Conservation (phyloP, 2,888 invertebrate genomes). For the Sinodicranocentrus sp. region DNA sequence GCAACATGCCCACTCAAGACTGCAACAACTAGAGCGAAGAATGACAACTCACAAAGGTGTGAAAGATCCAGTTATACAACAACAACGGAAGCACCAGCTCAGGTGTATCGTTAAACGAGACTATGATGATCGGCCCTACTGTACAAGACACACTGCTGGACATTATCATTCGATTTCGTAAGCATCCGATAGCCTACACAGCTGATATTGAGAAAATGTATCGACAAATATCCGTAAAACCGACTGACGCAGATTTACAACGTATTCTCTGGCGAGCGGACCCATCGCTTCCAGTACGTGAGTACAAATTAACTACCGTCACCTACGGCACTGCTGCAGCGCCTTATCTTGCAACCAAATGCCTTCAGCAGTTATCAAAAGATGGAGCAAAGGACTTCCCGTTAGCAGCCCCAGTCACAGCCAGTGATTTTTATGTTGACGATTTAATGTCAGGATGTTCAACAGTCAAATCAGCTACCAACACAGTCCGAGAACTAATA, state of each 20-base stretch:
- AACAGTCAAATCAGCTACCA: constrained; percentile 67
- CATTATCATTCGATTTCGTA: constrained; percentile 77
- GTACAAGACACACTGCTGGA: constrained; percentile 77
- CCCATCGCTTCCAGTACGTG: constrained; percentile 66
- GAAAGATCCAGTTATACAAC: no score
- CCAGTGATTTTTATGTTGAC: constrained; percentile 77
- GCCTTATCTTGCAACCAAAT: constrained; percentile 76
- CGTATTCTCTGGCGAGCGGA: constrained; percentile 77
- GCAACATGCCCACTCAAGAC: not conserved
- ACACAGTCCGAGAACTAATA: constrained; percentile 64
- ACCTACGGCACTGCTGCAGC: constrained; percentile 77
- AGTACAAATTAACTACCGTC: constrained; percentile 74
- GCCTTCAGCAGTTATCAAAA: constrained; percentile 75
- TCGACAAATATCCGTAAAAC: constrained; percentile 77
- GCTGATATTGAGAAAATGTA: constrained; percentile 78
- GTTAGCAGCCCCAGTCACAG: constrained; percentile 78
- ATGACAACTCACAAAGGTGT: not conserved
- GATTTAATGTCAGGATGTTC: constrained; percentile 76
- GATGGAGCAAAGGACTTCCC: constrained; percentile 62
- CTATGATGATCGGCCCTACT: constrained; percentile 77
- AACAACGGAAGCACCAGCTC: no score
- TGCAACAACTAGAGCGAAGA: not conserved
- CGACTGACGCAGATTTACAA: constrained; percentile 77
- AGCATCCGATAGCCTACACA: constrained; percentile 76
- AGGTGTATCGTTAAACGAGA: constrained; percentile 77